Evolutionary conservation across 2,888 invertebrate genomes (phyloP).

Genomic region (Adela reaumurella): DNA sequence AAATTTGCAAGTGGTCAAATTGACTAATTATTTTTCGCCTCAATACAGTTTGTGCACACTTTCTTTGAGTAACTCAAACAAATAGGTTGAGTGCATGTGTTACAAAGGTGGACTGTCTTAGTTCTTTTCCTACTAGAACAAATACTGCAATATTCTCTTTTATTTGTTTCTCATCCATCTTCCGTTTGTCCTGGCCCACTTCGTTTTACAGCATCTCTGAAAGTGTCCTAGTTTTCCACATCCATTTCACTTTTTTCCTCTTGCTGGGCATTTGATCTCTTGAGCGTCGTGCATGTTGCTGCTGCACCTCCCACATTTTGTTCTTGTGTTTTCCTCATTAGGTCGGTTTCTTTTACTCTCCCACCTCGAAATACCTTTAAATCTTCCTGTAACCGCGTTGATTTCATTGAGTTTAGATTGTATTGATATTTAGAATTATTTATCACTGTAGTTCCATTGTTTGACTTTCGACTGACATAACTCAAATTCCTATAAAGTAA

Average conservation of each 20-base stretch:
- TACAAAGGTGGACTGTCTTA: too few relatives aligned
- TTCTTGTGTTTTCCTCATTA: not conserved
- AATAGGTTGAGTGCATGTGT: too few relatives aligned
- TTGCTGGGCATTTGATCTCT: constrained; percentile 3
- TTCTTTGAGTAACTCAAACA: too few relatives aligned
- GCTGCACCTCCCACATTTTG: constrained; percentile 4
- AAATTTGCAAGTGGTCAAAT: too few relatives aligned
- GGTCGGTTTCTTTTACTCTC: not conserved
- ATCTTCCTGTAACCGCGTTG: not conserved
- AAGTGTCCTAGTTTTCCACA: constrained; percentile 9
- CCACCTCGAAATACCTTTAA: constrained; percentile 2
- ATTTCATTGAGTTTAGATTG: not conserved
- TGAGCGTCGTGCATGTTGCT: not conserved
- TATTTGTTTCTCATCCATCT: not conserved
- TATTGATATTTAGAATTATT: too few relatives aligned
- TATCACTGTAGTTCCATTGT: too few relatives aligned
- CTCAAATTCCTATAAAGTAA: too few relatives aligned
- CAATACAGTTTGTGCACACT: too few relatives aligned
- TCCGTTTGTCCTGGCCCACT: not conserved
- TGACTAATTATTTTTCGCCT: too few relatives aligned
- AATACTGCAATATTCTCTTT: too few relatives aligned
- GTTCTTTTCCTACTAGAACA: too few relatives aligned
- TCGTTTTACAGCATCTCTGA: constrained; percentile 5
- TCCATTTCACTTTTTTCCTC: constrained; percentile 3
- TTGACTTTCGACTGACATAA: too few relatives aligned